phyloP scores from a whole-genome alignment of 2,888 invertebrate species.

The Phalangium opilio region DNA sequence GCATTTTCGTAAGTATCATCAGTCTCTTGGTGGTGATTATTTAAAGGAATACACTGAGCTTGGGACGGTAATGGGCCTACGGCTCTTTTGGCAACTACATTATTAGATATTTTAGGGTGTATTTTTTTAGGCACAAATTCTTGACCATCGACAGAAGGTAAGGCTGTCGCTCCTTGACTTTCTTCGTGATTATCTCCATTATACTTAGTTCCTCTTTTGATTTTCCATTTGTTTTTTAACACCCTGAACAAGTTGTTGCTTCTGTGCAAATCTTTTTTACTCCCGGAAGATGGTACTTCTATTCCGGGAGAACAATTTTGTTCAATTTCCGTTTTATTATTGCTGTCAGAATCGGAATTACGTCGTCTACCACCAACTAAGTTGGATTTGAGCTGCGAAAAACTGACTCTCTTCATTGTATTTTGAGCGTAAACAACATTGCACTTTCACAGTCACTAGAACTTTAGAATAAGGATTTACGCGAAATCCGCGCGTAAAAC shows the following conservation, averaged over 20 bases:
- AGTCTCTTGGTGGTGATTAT: background rate
- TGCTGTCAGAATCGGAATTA: constrained; percentile 2
- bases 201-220: background rate
- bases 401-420: constrained; percentile 17
- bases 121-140: background rate
- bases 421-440: background rate
- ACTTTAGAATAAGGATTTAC: no score
- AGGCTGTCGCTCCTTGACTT: background rate
- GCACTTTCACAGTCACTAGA: no score
- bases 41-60: constrained; percentile 1
- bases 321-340: background rate
- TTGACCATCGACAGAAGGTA: background rate
- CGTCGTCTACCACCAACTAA: constrained; percentile 11
- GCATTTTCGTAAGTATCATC: background rate
- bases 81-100: constrained; percentile 5
- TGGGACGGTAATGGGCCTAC: constrained; percentile 11
- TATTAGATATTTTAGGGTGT: constrained; percentile 6
- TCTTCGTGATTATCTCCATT: background rate
- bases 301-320: background rate
- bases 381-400: constrained; percentile 12
- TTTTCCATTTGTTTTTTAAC: background rate
- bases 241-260: background rate
- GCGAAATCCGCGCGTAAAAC: no score
- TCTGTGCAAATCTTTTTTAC: constrained; percentile 9
- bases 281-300: background rate